Base-by-base conservation (phyloP, 2,797 vertebrate species). In the Rhinatrema bivittatum region DNA sequence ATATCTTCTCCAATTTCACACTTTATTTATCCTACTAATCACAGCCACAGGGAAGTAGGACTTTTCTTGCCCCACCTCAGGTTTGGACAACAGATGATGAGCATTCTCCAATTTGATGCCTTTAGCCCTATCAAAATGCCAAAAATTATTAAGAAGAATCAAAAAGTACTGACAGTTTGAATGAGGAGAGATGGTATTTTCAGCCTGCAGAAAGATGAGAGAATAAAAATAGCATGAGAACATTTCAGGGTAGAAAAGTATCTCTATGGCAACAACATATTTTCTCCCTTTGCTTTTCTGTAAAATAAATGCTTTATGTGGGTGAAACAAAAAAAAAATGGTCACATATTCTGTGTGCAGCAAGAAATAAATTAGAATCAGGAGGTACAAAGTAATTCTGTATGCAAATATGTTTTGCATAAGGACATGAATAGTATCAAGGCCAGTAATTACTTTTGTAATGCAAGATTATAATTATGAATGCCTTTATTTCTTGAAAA, bases 161-260 rank as follows among this genome's bases (percentile, higher is more conserved):
- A 32, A 53, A 42, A 32, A 50, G 46, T 56, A 42, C 24, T 56
- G 60, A 30, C 55, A 60, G 4, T n/a, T 35, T 60, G 42, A 62
- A 47, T 51, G 20, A 59, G 11, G 16, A 41, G 42, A 39, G 25
- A 48, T 46, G 24, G 5, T 44, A 46, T 57, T 55, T 57, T 14
- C 39, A 47, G 32, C n/a, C 42, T 26, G 56, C 40, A 64, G 22
- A 56, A 43, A 30, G 19, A 28, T 29, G 32, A 30, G 21, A 42
- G 51, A 51, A 41, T 56, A 53, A 60, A 46, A 1, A 10, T 22
- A 39, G 12, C 30, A 46, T 27, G 45, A 49, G 53, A 46, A 7
- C 39, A 26, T 47, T 51, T 50, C 28, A 39, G 45, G 53, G 30
- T 32, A 45, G 32, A 52, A 56, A 45, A 20, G 5, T 9, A 39